Percentiles rank a stretch among this genome's conserved stretches.
Conservation (phyloP, 2,888 invertebrate genomes). For the Drosophila helvetica region DNA sequence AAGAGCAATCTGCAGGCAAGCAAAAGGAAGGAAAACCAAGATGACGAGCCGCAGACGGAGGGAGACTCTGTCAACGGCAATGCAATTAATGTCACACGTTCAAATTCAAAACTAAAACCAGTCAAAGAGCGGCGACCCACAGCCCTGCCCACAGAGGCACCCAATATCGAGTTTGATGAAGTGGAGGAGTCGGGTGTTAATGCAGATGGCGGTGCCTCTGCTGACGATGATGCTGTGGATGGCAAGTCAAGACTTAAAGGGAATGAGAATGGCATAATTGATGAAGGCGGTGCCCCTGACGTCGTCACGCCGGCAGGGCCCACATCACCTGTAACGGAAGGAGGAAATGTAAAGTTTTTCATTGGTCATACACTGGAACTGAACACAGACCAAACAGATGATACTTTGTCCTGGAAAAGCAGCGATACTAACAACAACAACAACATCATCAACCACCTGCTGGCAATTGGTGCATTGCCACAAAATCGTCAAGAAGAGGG, state of each 20-base stretch:
- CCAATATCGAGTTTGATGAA: conserved; percentile 47
- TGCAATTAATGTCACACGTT: conserved; percentile 66
- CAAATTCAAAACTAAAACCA: conserved; percentile 75
- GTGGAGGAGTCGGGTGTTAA: conserved; percentile 12
- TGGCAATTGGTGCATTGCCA: conserved; percentile 64
- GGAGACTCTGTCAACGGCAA: conserved; percentile 49
- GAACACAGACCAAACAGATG: conserved; percentile 53
- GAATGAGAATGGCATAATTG: conserved; percentile 71
- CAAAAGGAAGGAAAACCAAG: conserved; percentile 16
- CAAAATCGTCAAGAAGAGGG: conserved; percentile 23
- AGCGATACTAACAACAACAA: conserved; percentile 66
- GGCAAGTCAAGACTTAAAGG: conserved; percentile 64
- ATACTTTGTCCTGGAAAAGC: conserved; percentile 63
- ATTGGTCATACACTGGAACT: conserved; percentile 78
- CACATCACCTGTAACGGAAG: conserved; percentile 35
- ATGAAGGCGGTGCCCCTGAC: conserved; percentile 55
- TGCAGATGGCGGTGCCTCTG: conserved; percentile 27
- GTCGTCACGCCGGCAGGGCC: conserved; percentile 27
- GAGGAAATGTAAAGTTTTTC: conserved; percentile 75
- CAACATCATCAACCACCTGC: conserved; percentile 28
- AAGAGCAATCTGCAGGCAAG: conserved; percentile 41
- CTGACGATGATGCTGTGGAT: conserved; percentile 35
- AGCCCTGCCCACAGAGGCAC: conserved; percentile 75
- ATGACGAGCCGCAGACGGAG: conserved; percentile 13
- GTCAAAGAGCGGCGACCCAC: conserved; percentile 81